A percentile compares a stretch with the other conserved stretches of the same genome.
Evolutionary conservation across 1,140 invertebrate species (phyloP).

Genomic region (Agrilus planipennis): DNA sequence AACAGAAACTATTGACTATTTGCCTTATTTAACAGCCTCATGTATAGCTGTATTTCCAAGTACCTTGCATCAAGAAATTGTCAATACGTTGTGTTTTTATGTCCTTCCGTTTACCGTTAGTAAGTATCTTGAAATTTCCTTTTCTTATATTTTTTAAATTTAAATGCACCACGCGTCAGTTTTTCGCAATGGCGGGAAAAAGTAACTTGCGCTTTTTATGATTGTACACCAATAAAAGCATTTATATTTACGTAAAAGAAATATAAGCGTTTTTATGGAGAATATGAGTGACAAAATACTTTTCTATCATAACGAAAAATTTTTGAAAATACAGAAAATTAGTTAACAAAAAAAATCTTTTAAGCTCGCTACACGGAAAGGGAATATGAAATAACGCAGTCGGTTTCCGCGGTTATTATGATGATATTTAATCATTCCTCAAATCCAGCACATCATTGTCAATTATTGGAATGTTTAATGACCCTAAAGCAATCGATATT

Average conservation of each 20-base stretch:
- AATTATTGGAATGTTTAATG: constrained; percentile 90
- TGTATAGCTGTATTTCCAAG: constrained; percentile 84
- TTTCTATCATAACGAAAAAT: no score
- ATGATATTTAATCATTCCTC: constrained; percentile 94
- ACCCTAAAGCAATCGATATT: constrained; percentile 77
- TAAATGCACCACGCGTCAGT: no score
- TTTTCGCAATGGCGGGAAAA: no score
- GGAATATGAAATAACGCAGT: constrained; percentile 80
- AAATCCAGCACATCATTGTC: constrained; percentile 86
- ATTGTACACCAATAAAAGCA: no score
- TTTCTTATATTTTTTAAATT: background rate
- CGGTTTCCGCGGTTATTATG: constrained; percentile 90
- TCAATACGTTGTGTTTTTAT: constrained; percentile 91
- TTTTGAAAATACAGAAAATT: no score
- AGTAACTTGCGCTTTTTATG: no score
- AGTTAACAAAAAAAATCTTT: no score
- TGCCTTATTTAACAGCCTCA: constrained; percentile 89
- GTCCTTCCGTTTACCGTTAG: constrained; percentile 93
- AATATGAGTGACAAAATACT: no score
- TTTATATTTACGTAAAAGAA: no score
- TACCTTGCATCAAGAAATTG: constrained; percentile 85
- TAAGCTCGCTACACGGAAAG: constrained; percentile 55
- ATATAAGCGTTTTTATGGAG: no score
- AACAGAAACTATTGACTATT: constrained; percentile 86
- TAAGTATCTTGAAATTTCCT: constrained; percentile 43